Conservation (phyloP, 1,140 invertebrate species). For the Drosophila mojavensis region DNA sequence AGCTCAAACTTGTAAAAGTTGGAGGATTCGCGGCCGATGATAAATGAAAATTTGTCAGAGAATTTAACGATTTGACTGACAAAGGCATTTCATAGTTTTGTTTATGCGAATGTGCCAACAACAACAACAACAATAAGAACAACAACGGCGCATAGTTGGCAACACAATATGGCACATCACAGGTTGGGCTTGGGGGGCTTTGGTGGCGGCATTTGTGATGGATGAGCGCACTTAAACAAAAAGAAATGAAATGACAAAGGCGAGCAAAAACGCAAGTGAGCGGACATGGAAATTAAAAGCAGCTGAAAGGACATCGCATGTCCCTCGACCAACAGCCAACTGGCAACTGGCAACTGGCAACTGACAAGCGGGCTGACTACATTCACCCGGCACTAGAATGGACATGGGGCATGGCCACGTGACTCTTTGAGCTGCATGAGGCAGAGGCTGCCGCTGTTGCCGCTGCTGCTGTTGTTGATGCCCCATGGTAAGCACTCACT, state of each 20-base stretch:
- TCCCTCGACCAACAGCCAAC: background rate
- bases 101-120: slow-evolving; percentile 53
- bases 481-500: slow-evolving; percentile 34
- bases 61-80: slow-evolving; percentile 78
- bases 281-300: slow-evolving; percentile 52
- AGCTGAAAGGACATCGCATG: slow-evolving; percentile 54
- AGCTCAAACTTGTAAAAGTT: slow-evolving; percentile 61
- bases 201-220: slow-evolving; percentile 26
- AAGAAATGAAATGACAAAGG: slow-evolving; percentile 50
- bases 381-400: slow-evolving; percentile 5
- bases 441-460: slow-evolving; percentile 35
- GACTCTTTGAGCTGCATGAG: slow-evolving; percentile 26
- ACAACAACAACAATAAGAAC: slow-evolving; percentile 19
- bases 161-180: slow-evolving; percentile 16
- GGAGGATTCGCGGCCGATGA: slow-evolving; percentile 52
- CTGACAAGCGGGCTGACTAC: slow-evolving; percentile 7
- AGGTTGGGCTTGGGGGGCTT: background rate
- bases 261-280: slow-evolving; percentile 49
- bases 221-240: slow-evolving; percentile 64
- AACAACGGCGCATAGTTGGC: background rate
- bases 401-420: slow-evolving; percentile 29
- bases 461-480: slow-evolving; percentile 4
- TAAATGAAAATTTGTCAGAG: slow-evolving; percentile 71
- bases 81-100: slow-evolving; percentile 77
- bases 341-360: slow-evolving; percentile 6